These are phyloP conservation scores for Cheilosia grossa DNA, from an alignment of 2,888 invertebrate species.

Conservation along the genomic window DNA sequence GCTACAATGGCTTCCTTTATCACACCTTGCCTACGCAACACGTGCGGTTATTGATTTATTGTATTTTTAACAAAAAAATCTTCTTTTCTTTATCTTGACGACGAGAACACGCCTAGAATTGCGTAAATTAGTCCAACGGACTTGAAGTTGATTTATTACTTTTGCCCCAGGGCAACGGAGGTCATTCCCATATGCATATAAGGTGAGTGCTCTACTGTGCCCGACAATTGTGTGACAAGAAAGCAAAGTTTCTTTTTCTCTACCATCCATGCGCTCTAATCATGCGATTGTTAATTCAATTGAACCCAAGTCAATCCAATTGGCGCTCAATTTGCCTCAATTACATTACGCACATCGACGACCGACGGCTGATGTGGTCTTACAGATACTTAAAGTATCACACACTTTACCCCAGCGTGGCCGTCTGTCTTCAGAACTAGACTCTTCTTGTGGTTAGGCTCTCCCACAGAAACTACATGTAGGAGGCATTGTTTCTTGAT, in stretches of 20 bases:
- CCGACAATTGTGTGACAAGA: not conserved
- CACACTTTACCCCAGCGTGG: constrained; percentile 3
- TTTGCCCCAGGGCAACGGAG: not conserved
- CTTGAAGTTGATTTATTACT: constrained; percentile 32
- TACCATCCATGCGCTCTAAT: constrained; percentile 46
- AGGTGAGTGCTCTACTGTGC: not conserved
- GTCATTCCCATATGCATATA: constrained; percentile 17
- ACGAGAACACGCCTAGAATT: not conserved
- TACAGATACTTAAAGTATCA: not conserved
- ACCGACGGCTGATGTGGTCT: not conserved
- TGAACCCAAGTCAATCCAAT: constrained; percentile 72
- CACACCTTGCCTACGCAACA: not conserved
- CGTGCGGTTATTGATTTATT: constrained; percentile 38
- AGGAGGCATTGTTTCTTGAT: constrained; percentile 38
- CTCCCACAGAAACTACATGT: not conserved
- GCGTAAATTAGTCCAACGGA: constrained; percentile 26
- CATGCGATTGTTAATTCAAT: constrained; percentile 67
- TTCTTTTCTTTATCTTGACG: too few species aligned
- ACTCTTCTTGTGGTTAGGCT: constrained; percentile 8
- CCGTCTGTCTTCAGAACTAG: constrained; percentile 4
- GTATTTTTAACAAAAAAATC: too few species aligned
- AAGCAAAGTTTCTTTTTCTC: constrained; percentile 4
- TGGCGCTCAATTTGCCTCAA: constrained; percentile 67
- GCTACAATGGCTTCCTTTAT: not conserved
- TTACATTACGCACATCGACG: constrained; percentile 56